A percentile compares a stretch with the other conserved stretches of the same genome.
These are phyloP conservation scores for Nemotelus pantherinus DNA, from an alignment of 2,888 invertebrate genomes.

Conservation along the genomic window DNA sequence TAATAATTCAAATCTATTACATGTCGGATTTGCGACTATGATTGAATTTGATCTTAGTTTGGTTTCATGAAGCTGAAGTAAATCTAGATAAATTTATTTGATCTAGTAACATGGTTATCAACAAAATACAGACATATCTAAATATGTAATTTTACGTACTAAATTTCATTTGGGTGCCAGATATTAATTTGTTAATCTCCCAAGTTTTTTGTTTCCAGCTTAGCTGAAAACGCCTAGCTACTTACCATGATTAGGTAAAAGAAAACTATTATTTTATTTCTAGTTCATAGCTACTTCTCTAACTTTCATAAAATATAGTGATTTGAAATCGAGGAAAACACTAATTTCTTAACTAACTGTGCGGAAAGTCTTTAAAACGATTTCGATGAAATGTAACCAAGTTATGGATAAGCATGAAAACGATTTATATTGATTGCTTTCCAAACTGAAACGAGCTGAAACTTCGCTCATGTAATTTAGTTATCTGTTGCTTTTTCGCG, in stretches of 20 bases:
- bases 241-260: conserved; percentile 40
- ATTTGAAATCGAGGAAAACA: too few relatives aligned
- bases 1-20: too few relatives aligned
- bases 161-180: too few relatives aligned
- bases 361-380: too few relatives aligned
- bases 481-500: too few relatives aligned
- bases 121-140: background rate
- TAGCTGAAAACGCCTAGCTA: conserved; percentile 50
- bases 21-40: background rate
- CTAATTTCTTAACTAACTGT: too few relatives aligned
- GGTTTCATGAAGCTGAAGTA: background rate
- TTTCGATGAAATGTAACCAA: conserved; percentile 3
- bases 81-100: background rate
- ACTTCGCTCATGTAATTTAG: too few relatives aligned
- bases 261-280: conserved; percentile 22
- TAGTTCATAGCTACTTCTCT: background rate
- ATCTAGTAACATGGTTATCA: background rate
- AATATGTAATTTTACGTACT: too few relatives aligned
- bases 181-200: too few relatives aligned
- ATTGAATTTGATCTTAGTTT: background rate
- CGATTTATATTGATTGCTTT: conserved; percentile 11
- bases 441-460: too few relatives aligned
- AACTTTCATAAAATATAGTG: too few relatives aligned
- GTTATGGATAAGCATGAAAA: conserved; percentile 35
- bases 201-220: background rate